phyloP scores from a whole-genome alignment of 2,888 invertebrate species.

The Stenurella melanura region DNA sequence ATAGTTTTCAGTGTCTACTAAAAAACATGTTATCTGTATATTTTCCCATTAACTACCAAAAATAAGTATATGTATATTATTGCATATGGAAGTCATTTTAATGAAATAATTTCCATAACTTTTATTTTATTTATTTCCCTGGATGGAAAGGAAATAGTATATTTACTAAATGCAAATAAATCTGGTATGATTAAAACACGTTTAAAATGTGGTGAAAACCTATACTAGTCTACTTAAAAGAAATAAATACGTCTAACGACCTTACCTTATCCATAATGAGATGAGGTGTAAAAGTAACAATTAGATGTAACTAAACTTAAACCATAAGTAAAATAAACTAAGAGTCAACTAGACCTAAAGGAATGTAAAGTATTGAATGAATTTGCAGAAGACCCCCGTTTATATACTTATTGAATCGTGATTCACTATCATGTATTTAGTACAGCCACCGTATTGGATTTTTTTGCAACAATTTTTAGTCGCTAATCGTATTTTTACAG shows the following conservation, averaged over 20 bases:
- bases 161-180: too few relatives aligned
- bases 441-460: constrained; percentile 67
- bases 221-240: background rate
- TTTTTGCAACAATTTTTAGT: constrained; percentile 67
- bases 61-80: too few relatives aligned
- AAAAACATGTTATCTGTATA: too few relatives aligned
- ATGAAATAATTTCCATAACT: too few relatives aligned
- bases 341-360: constrained; percentile 45
- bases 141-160: too few relatives aligned
- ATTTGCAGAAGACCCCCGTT: constrained; percentile 61
- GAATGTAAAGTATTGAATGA: constrained; percentile 67
- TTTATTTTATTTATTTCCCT: too few relatives aligned
- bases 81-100: too few relatives aligned
- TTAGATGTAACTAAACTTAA: constrained; percentile 35
- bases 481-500: constrained; percentile 65
- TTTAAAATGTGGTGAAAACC: too few relatives aligned
- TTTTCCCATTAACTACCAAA: too few relatives aligned
- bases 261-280: constrained; percentile 58
- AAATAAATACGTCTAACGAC: constrained; percentile 10
- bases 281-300: constrained; percentile 30
- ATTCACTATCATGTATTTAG: constrained; percentile 71
- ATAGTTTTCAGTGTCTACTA: too few relatives aligned
- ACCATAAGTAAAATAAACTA: constrained; percentile 42
- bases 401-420: constrained; percentile 72
- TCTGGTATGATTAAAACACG: too few relatives aligned